Evolutionary conservation across 1,140 invertebrate species (phyloP), one percentile per base, ranked within the genome.

Genomic region (Danaus plexippus): DNA sequence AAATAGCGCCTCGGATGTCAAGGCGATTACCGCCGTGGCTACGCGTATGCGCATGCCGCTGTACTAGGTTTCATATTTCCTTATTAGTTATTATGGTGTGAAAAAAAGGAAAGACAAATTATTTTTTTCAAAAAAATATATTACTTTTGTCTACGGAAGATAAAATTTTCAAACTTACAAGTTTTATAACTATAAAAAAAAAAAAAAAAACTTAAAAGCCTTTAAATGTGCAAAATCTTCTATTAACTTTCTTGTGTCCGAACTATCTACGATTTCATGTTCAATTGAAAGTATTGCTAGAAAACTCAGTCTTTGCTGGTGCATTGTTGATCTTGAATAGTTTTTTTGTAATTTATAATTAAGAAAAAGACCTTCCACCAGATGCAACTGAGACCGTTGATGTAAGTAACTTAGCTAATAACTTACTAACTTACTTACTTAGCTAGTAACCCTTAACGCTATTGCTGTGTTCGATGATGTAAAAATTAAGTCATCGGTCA

Each of bases 31-130:
- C 15, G 15, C 15, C 15, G 15, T 15, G 15, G 15, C 15, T 44
- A 44, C 52, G 59, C 54, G 60, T 47, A 47, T 52, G 54, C 60
- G 50, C 52, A 45, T 15, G 15, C 15, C 15, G 15, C 15, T 3
- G 15, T 15, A 15, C 15, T 15, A 15, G 15, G 15, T 15, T 15
- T 15, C 15, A 15, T 1, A 15, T n/a, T n/a, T n/a, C n/a, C n/a
- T n/a, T n/a, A n/a, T n/a, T n/a, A n/a, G n/a, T n/a, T n/a, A n/a
- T n/a, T n/a, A n/a, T n/a, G n/a, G n/a, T n/a, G n/a, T n/a, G n/a
- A n/a, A n/a, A n/a, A n/a, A n/a, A n/a, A n/a, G n/a, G n/a, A n/a
- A n/a, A n/a, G n/a, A n/a, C n/a, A n/a, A n/a, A n/a, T n/a, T n/a
- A n/a, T n/a, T n/a, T n/a, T n/a, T n/a, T n/a, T n/a, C n/a, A n/a